phyloP scores from a whole-genome alignment of 2,888 invertebrate genomes.

The Lagria hirta region DNA sequence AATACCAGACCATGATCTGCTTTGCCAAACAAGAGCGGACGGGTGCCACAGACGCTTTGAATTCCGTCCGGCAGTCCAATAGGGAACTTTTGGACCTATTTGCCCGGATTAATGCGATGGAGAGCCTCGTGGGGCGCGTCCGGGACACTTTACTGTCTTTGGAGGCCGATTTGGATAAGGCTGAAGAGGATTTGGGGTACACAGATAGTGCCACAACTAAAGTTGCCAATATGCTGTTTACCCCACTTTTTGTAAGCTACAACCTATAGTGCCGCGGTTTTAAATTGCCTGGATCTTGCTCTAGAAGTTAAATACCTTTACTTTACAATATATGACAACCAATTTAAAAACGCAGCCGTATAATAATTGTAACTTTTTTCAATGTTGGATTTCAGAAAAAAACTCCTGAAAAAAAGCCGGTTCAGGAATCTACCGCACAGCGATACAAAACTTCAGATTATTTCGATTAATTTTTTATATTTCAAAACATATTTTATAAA shows the following conservation, averaged over 20 bases:
- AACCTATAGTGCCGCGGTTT: no score
- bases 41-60: constrained; percentile 36
- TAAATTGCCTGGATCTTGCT: no score
- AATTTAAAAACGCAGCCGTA: no score
- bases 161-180: constrained; percentile 40
- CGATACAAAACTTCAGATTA: constrained; percentile 38
- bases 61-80: constrained; percentile 33
- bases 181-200: constrained; percentile 36
- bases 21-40: constrained; percentile 39
- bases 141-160: constrained; percentile 38
- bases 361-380: no score
- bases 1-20: constrained; percentile 42
- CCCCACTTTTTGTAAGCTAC: constrained; percentile 44
- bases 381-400: constrained; percentile 41
- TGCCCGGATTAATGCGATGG: constrained; percentile 39
- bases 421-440: constrained; percentile 18
- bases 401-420: constrained; percentile 29
- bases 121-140: constrained; percentile 37
- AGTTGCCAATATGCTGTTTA: constrained; percentile 42
- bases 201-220: constrained; percentile 33
- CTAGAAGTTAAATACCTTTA: no score
- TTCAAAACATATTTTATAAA: constrained; percentile 4
- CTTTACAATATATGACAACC: no score
- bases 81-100: constrained; percentile 37
- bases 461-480: constrained; percentile 24